phyloP scores from a whole-genome alignment of 2,797 vertebrate genomes.

The Pangasius macronema region DNA sequence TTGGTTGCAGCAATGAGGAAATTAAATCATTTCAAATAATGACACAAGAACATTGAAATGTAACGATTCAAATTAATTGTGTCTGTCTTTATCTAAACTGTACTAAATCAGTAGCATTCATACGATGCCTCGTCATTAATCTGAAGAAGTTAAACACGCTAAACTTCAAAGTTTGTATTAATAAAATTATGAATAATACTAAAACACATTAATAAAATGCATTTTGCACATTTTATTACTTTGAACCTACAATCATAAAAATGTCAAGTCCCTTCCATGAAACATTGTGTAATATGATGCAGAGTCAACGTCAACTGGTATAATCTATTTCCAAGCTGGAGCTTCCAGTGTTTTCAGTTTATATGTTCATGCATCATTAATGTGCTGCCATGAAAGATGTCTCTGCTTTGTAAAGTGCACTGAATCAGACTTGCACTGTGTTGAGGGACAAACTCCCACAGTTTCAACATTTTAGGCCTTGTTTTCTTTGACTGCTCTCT shows the following conservation, averaged over 20 bases:
- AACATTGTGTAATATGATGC: not conserved
- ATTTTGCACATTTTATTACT: not conserved
- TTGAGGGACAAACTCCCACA: slow-evolving; percentile 7
- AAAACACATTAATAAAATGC: too few relatives aligned
- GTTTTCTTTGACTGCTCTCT: not conserved
- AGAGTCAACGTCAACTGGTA: not conserved
- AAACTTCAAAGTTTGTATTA: not conserved
- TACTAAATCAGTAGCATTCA: not conserved
- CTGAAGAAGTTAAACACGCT: not conserved
- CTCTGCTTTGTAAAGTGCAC: not conserved
- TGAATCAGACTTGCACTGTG: not conserved
- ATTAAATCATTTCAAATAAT: not conserved
- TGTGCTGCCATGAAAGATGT: not conserved
- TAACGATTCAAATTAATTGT: not conserved
- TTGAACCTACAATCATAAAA: not conserved
- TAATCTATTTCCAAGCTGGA: not conserved
- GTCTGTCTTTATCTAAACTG: not conserved
- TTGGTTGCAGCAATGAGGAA: not conserved
- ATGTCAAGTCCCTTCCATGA: not conserved
- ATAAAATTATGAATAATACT: too few relatives aligned
- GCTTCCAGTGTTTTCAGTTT: not conserved
- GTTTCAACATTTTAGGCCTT: not conserved
- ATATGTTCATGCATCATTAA: not conserved
- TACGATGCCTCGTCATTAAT: not conserved
- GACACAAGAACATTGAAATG: not conserved